Conservation (phyloP, 2,888 invertebrate genomes). For the Sacculina carcini region DNA sequence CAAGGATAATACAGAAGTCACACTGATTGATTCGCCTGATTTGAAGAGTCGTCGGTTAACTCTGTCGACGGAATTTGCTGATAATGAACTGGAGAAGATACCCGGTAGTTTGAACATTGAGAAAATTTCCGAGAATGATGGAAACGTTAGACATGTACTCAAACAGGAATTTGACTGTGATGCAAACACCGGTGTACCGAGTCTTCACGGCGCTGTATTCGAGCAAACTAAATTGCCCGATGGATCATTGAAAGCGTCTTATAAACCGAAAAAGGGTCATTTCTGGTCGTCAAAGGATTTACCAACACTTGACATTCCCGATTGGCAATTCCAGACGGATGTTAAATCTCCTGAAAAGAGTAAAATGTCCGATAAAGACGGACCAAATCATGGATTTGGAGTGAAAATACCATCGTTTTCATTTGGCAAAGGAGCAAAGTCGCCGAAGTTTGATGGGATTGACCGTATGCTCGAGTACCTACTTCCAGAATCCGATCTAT, state of each 20-base stretch:
- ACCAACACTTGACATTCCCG: not conserved
- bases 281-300: not conserved
- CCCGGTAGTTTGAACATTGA: not conserved
- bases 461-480: not conserved
- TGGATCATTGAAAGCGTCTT: not conserved
- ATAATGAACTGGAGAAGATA: not conserved
- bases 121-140: not conserved
- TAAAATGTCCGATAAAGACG: not conserved
- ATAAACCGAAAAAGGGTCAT: not conserved
- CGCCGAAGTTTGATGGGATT: not conserved
- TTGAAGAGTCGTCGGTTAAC: not conserved
- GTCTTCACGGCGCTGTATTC: not conserved
- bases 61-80: not conserved
- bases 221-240: not conserved
- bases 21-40: not conserved
- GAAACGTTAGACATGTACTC: not conserved
- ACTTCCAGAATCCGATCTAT: not conserved
- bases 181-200: not conserved
- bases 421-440: not conserved
- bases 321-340: not conserved
- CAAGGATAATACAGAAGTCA: not conserved
- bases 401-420: not conserved
- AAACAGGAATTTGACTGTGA: not conserved
- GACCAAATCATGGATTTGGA: not conserved
- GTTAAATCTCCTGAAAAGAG: not conserved